Evolutionary conservation across 53 echinoderm and acorn worm species (phyloP), one percentile per base, ranked within the genome.

Genomic region (Paracentrotus lividus): DNA sequence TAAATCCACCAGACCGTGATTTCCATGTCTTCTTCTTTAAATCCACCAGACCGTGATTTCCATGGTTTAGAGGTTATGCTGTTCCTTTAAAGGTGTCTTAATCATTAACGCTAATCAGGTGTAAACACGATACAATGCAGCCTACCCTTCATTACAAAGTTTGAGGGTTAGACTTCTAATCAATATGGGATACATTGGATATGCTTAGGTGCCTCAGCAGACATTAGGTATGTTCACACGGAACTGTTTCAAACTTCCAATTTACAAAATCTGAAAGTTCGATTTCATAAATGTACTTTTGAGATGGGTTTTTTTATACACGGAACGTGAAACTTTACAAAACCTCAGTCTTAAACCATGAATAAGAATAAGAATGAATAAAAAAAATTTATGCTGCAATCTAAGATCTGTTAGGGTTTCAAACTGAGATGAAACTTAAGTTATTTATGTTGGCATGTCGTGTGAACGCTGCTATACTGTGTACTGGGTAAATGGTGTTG

Each of bases 71-170:
- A 18, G 72, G 20, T 10, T 72, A 40, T 18, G 15, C 72, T 66
- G 36, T 40, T 20, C 72, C 21, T 72, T 72, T 18, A 36, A 32
- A 38, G 72, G 36, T 21, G 18, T 72, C 72, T 40, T 6, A 72
- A 72, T 72, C 72, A 18, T 38, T 72, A 72, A 40, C 31, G 21
- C 40, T 72, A 72, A 72, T 72, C 72, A 72, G 72, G 72, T 72
- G 72, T 40, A 72, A 72, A 72, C 13, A 29, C 29, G 31, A 64
- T 8, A 29, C 64, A 64, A 64, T 40, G 40, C 20, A 36, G 40
- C 72, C 40, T 72, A 72, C 72, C 27, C 10, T 20, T 72, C 72
- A 72, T 72, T 72, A 72, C 40, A 21, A 21, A 40, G 40, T 40
- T 9, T 38, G 36, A 72, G 72, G 72, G 40, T 4, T 72, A 40